phyloP scores from a whole-genome alignment of 2,888 invertebrate species.

The Choristoneura rosaceana region DNA sequence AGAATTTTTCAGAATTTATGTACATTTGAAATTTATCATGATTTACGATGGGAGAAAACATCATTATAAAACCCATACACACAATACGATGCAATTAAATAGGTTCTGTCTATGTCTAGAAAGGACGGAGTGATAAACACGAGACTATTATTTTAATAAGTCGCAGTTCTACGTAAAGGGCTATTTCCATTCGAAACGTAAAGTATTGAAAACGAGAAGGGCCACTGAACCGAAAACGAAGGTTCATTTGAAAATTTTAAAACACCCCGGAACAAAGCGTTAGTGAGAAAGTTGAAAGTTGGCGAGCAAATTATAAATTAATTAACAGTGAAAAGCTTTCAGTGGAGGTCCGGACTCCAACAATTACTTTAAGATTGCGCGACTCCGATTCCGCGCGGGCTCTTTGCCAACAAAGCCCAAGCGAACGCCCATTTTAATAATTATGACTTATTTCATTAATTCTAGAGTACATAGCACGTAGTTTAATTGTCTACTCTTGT shows the following conservation, averaged over 20 bases:
- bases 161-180: slow-evolving; percentile 9
- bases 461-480: slow-evolving; percentile 50
- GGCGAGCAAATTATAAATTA: slow-evolving; percentile 77
- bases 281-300: slow-evolving; percentile 62
- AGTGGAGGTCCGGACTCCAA: slow-evolving; percentile 58
- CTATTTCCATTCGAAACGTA: slow-evolving; percentile 26
- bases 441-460: slow-evolving; percentile 70
- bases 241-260: slow-evolving; percentile 53
- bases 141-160: background rate
- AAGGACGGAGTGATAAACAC: background rate
- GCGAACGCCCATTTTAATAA: slow-evolving; percentile 66
- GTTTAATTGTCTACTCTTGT: slow-evolving; percentile 42
- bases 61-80: no score
- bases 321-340: slow-evolving; percentile 72
- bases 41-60: no score
- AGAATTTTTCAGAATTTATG: no score
- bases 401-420: slow-evolving; percentile 67
- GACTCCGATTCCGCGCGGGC: slow-evolving; percentile 67
- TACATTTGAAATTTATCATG: no score
- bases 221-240: slow-evolving; percentile 34
- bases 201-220: slow-evolving; percentile 33
- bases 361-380: slow-evolving; percentile 74
- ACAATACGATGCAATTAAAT: no score
- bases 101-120: background rate
- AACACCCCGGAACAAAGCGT: slow-evolving; percentile 49